phyloP scores from a whole-genome alignment of 1,140 invertebrate species.

The Drosophila truncata region DNA sequence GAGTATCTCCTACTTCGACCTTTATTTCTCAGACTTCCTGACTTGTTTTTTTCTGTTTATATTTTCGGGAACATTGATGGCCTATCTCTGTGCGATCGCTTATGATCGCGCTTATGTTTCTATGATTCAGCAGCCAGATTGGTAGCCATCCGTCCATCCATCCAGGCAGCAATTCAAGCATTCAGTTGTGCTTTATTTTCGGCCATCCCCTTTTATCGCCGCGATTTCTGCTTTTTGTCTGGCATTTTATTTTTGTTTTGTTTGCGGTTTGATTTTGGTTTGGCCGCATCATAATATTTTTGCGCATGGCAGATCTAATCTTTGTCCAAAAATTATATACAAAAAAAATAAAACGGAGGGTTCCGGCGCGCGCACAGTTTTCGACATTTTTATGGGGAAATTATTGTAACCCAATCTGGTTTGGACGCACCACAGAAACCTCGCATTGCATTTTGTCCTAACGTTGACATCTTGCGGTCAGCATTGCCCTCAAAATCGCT shows the following conservation, averaged over 20 bases:
- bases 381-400: constrained; percentile 82
- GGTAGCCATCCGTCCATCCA: constrained; percentile 72
- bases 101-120: constrained; percentile 79
- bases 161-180: constrained; percentile 27
- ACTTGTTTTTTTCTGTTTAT: constrained; percentile 17
- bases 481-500: constrained; percentile 16
- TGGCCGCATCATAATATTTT: constrained; percentile 78
- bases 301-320: constrained; percentile 81
- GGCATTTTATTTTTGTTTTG: constrained; percentile 53
- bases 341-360: constrained; percentile 33
- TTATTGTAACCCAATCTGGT: constrained; percentile 77
- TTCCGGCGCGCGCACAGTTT: constrained; percentile 61
- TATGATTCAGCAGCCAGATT: constrained; percentile 78
- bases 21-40: neutral
- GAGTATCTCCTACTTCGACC: neutral
- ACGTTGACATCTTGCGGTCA: constrained; percentile 68
- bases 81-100: constrained; percentile 66
- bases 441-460: constrained; percentile 80
- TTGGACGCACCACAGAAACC: constrained; percentile 64
- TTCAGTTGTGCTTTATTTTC: constrained; percentile 40
- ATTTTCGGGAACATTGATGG: constrained; percentile 48
- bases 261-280: constrained; percentile 43
- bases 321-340: constrained; percentile 47
- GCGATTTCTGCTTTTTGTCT: constrained; percentile 28
- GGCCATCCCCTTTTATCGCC: constrained; percentile 38